phyloP scores from a whole-genome alignment of 2,888 invertebrate genomes.

The Euzophera pinguis region DNA sequence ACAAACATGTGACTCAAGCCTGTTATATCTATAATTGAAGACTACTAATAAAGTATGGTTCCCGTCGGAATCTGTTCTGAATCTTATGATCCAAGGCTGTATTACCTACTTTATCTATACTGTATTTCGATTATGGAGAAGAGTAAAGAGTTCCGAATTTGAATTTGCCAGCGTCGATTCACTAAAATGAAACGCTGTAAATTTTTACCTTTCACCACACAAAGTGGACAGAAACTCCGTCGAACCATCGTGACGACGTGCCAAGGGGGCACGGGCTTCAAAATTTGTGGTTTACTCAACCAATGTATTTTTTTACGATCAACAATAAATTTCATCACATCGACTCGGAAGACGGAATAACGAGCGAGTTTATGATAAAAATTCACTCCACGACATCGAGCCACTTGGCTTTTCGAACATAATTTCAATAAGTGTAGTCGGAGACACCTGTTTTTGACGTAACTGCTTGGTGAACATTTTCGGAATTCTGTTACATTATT shows the following conservation, averaged over 20 bases:
- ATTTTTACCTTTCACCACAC: constrained; percentile 21
- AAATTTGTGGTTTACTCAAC: constrained; percentile 49
- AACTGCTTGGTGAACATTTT: neutral
- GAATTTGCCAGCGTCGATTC: too few relatives aligned
- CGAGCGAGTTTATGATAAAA: constrained; percentile 53
- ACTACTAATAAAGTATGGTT: too few relatives aligned
- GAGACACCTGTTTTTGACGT: constrained; percentile 14
- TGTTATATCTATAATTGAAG: too few relatives aligned
- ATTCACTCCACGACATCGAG: constrained; percentile 44
- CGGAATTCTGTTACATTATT: neutral
- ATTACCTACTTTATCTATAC: too few relatives aligned
- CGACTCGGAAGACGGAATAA: constrained; percentile 50
- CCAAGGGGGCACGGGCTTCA: constrained; percentile 36
- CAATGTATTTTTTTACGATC: constrained; percentile 60
- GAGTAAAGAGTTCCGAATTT: too few relatives aligned
- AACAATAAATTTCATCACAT: constrained; percentile 62
- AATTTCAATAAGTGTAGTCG: constrained; percentile 18
- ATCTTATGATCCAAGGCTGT: too few relatives aligned
- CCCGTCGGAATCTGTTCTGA: too few relatives aligned
- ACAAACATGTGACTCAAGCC: too few relatives aligned
- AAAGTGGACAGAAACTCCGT: constrained; percentile 35
- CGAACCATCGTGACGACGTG: constrained; percentile 47
- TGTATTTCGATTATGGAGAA: too few relatives aligned
- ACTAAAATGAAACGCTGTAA: constrained; percentile 5
- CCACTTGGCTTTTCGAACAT: constrained; percentile 22